Conservation (phyloP, 2,113 vertebrate genomes). For the Uria lomvia region DNA sequence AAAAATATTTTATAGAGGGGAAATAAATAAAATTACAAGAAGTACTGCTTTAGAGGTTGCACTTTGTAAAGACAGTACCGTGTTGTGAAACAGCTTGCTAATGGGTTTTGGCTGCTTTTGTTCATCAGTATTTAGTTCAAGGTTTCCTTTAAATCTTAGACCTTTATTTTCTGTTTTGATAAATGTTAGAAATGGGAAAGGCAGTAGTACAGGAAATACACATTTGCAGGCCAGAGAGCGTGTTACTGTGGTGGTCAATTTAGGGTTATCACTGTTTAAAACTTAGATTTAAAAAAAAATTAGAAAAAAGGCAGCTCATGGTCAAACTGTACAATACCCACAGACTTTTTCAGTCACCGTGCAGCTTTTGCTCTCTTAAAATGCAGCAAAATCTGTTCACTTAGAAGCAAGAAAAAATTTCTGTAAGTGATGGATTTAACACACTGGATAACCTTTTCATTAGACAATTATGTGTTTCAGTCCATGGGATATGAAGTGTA, state of each 20-base stretch:
- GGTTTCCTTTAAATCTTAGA: not conserved
- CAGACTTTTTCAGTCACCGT: slow-evolving; percentile 42
- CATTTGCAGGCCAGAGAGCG: not conserved
- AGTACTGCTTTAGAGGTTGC: not conserved
- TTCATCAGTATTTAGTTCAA: not conserved
- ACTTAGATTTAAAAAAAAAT: slow-evolving; percentile 4
- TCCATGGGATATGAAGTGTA: slow-evolving; percentile 60
- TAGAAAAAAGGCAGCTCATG: not conserved
- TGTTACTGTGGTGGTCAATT: not conserved
- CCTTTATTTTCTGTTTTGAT: not conserved
- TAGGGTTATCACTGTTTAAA: not conserved
- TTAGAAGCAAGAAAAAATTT: slow-evolving; percentile 63
- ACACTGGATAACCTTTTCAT: slow-evolving; percentile 74
- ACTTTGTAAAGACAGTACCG: not conserved
- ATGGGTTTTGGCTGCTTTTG: not conserved
- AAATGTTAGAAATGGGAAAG: not conserved
- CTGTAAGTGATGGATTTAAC: slow-evolving; percentile 73
- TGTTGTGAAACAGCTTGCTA: not conserved
- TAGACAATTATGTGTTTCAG: slow-evolving; percentile 74
- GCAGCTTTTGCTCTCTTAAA: slow-evolving; percentile 65
- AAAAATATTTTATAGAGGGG: not conserved
- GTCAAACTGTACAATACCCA: slow-evolving; percentile 11
- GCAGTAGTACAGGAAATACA: not conserved
- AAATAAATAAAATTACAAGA: not conserved
- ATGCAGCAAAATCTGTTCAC: slow-evolving; percentile 48